Percentiles rank a stretch among this genome's conserved stretches.
phyloP scores from a whole-genome alignment of 2,888 invertebrate genomes.

The Andrena chrysosceles region DNA sequence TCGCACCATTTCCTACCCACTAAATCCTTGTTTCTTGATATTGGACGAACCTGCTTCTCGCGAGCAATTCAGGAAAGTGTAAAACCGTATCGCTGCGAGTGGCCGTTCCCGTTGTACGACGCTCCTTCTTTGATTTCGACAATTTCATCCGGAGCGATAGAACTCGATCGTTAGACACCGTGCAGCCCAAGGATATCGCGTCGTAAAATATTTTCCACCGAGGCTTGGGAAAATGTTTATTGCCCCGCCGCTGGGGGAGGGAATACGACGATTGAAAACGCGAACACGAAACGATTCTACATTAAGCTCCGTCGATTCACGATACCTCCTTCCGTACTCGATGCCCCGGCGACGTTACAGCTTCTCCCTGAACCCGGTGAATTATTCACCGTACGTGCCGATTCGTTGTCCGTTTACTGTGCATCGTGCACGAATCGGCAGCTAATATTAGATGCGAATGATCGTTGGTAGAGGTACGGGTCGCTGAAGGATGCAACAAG shows the following conservation, averaged over 20 bases:
- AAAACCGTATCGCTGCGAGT: slow-evolving; percentile 29
- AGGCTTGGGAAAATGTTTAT: slow-evolving; percentile 49
- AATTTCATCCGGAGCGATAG: slow-evolving; percentile 29
- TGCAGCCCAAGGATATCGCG: slow-evolving; percentile 26
- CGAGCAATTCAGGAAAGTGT: slow-evolving; percentile 16
- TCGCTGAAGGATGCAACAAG: slow-evolving; percentile 17
- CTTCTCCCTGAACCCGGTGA: background rate
- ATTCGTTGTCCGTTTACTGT: background rate
- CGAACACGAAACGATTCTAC: slow-evolving; percentile 19
- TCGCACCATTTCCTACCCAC: background rate
- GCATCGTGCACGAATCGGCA: too few relatives aligned
- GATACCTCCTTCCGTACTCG: background rate
- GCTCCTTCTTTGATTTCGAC: slow-evolving; percentile 34
- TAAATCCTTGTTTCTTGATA: slow-evolving; percentile 18
- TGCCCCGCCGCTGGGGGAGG: background rate
- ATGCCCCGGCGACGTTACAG: background rate
- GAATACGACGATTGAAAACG: slow-evolving; percentile 29
- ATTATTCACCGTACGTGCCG: background rate
- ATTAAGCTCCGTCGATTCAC: slow-evolving; percentile 17
- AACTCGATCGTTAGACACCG: slow-evolving; percentile 44
- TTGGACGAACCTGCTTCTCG: slow-evolving; percentile 20
- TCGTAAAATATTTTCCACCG: slow-evolving; percentile 47
- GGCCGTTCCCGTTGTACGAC: slow-evolving; percentile 19
- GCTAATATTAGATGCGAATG: slow-evolving; percentile 7
- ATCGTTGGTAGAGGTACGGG: slow-evolving; percentile 12